Base-by-base conservation (phyloP, 30 jellyfish, hydroid and myxozoan species). In the Cassiopea andromeda region DNA sequence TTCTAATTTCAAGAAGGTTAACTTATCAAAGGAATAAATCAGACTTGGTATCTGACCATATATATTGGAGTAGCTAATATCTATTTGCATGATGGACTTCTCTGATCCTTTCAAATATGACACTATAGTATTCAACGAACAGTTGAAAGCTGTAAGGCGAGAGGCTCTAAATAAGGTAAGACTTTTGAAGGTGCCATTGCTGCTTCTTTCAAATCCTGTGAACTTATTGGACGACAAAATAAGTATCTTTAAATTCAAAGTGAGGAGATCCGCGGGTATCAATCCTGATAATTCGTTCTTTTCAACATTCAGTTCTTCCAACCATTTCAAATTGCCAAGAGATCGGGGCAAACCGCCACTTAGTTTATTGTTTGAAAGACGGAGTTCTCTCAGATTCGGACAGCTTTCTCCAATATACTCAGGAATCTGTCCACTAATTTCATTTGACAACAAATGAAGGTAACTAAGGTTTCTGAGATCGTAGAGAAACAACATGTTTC, bases 261-360 rank as follows among this genome's bases (percentile, higher is more conserved):
- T 19, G 48, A 85, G 82, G 1, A 87, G 58, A 6, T 50, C 69
- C 47, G 69, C 73, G 17, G 94, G 94, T 47, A 87, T 46, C 12
- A 15, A 19, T 12, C 94, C 94, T 1, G 57, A 19, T 15, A 87
- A 48, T 19, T 77, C 2, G 60, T 87, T 87, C n/a, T n/a, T n/a
- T 46, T n/a, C n/a, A n/a, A n/a, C n/a, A n/a, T n/a, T n/a, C n/a
- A n/a, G n/a, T n/a, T n/a, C n/a, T n/a, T n/a, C 78, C 58, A 9
- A 90, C 89, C 19, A 87, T 80, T 50, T 87, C 69, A 38, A 87
- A 50, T 1, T 61, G 19, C 94, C 94, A 70, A 87, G 27, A 3
- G 94, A 87, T 2, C 80, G 73, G 18, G 94, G 94, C 18, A 87
- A 48, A 17, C 59, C 17, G 13, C 94, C 94, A 27, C 57, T 50